phyloP scores from a whole-genome alignment of 2,888 invertebrate genomes.

The Artemia sinica region DNA sequence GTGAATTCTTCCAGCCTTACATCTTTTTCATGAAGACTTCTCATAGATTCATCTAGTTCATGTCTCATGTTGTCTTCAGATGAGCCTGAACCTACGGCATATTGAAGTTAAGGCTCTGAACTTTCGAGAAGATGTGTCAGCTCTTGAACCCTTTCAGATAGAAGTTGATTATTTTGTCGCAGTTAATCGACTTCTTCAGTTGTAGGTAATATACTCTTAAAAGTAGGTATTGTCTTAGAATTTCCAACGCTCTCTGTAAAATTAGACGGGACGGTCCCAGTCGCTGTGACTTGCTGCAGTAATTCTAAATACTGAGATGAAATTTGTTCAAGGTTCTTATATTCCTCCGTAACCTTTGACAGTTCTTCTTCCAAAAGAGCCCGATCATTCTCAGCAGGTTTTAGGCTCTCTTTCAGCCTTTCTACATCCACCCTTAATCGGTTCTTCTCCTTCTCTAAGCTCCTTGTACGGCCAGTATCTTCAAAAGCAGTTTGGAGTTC shows the following conservation, averaged over 20 bases:
- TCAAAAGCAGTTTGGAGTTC: background rate
- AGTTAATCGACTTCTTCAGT: background rate
- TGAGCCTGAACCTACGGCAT: background rate
- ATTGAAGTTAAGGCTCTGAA: slow-evolving; percentile 1
- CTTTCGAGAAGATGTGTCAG: slow-evolving; percentile 3
- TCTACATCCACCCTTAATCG: background rate
- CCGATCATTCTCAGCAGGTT: background rate
- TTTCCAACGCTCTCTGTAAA: no score
- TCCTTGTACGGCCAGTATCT: background rate
- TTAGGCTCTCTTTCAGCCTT: background rate
- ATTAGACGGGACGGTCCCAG: background rate
- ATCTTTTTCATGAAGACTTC: slow-evolving; percentile 71
- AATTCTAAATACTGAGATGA: background rate
- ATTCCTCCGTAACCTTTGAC: background rate
- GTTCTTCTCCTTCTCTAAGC: background rate
- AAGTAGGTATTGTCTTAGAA: no score
- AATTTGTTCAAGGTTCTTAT: background rate
- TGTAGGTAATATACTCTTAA: no score
- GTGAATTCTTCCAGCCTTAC: slow-evolving; percentile 71
- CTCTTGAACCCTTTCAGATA: slow-evolving; percentile 3
- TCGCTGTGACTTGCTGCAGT: background rate
- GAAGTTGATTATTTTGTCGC: slow-evolving; percentile 10
- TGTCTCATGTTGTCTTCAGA: slow-evolving; percentile 27
- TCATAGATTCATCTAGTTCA: slow-evolving; percentile 59
- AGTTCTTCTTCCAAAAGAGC: background rate